phyloP scores from a whole-genome alignment of 2,113 vertebrate species.

The Psittacara wagleri region DNA sequence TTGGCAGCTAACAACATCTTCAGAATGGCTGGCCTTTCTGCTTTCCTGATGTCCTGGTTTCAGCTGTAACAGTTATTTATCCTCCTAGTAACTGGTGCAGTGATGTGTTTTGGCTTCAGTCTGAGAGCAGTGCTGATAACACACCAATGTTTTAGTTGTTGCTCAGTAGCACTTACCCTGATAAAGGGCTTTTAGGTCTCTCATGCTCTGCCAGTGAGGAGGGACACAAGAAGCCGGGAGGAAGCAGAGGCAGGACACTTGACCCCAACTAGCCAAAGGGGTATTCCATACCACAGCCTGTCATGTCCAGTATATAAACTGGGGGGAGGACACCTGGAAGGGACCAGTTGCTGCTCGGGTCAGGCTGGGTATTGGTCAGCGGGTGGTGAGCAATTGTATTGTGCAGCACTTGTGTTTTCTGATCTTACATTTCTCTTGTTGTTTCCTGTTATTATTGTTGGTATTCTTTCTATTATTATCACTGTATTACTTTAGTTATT shows the following conservation, averaged over 20 bases:
- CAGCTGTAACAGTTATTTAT: background rate
- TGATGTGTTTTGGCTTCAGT: background rate
- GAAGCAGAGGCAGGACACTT: background rate
- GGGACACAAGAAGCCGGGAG: background rate
- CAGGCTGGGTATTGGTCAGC: background rate
- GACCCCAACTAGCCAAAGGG: background rate
- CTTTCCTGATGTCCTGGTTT: background rate
- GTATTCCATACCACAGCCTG: background rate
- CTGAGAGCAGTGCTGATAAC: background rate
- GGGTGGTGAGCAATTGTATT: background rate
- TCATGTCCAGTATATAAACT: background rate
- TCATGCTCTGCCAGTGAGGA: background rate
- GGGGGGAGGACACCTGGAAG: background rate
- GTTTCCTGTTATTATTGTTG: background rate
- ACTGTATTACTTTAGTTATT: background rate
- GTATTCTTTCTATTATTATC: background rate
- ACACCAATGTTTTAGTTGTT: background rate
- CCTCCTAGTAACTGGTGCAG: background rate
- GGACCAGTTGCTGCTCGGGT: background rate
- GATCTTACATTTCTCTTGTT: background rate
- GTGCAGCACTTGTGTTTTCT: background rate
- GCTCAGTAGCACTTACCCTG: background rate
- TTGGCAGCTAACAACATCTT: background rate
- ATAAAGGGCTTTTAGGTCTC: background rate
- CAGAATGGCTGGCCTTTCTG: background rate